These are phyloP conservation scores for Sebastes iracundus DNA, from an alignment of 2,797 vertebrate species.

Conservation along the genomic window DNA sequence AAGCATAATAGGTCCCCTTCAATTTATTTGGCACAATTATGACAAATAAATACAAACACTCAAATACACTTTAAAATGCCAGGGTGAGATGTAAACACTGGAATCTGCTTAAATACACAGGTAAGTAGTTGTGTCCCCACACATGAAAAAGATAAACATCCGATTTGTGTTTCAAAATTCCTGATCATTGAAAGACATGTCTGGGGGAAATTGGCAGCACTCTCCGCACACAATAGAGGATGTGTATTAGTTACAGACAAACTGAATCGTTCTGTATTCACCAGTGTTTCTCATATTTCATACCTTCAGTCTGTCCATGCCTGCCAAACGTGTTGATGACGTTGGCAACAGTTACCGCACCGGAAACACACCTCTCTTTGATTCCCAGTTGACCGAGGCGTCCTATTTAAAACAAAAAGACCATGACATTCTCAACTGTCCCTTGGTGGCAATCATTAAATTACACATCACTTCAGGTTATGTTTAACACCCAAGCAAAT, in stretches of 20 bases:
- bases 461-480: not conserved
- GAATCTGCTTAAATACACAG: not conserved
- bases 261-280: not conserved
- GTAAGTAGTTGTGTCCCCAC: not conserved
- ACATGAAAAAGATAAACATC: not conserved
- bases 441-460: not conserved
- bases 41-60: not conserved
- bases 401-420: conserved; percentile 76
- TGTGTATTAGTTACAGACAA: not conserved
- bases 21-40: not conserved
- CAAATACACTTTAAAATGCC: not conserved
- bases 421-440: not conserved
- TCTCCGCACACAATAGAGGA: not conserved
- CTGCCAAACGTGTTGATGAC: conserved; percentile 90
- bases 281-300: conserved; percentile 12
- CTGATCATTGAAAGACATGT: not conserved
- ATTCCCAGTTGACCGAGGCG: conserved; percentile 90
- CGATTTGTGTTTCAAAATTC: not conserved
- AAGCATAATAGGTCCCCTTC: too few relatives aligned
- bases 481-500: not conserved
- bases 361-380: conserved; percentile 85
- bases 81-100: not conserved
- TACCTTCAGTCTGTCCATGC: conserved; percentile 93
- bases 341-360: conserved; percentile 87
- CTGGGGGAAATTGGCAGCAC: not conserved